Conservation (phyloP, 2,888 invertebrate genomes). For the Metopia argyrocephala region DNA sequence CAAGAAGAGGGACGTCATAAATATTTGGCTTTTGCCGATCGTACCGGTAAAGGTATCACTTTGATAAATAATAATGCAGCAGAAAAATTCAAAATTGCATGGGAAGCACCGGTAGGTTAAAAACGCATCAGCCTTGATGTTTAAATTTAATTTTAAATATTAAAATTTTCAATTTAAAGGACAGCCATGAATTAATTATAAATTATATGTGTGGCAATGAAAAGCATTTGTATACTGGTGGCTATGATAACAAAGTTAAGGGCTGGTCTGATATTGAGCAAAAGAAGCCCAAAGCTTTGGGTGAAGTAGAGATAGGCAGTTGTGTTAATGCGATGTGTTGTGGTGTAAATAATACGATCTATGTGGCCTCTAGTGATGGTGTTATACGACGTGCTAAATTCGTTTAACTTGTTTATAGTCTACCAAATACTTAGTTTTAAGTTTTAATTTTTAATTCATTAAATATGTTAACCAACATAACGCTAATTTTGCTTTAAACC, state of each 20-base stretch:
- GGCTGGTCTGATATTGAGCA: conserved; percentile 74
- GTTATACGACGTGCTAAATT: conserved; percentile 72
- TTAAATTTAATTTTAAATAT: neutral
- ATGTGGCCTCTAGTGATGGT: conserved; percentile 75
- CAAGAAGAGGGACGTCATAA: conserved; percentile 70
- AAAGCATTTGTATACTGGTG: conserved; percentile 73
- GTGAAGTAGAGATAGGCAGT: conserved; percentile 73
- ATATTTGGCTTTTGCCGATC: conserved; percentile 76
- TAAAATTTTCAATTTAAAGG: conserved; percentile 66
- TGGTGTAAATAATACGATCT: conserved; percentile 71
- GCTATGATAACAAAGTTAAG: conserved; percentile 77
- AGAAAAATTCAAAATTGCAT: conserved; percentile 71
- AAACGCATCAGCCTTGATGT: neutral
- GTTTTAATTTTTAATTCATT: neutral
- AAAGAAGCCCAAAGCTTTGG: conserved; percentile 69
- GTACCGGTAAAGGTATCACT: conserved; percentile 74
- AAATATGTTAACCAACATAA: neutral
- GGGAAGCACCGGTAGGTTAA: conserved; percentile 70
- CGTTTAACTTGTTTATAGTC: conserved; percentile 53
- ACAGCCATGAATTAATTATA: conserved; percentile 77
- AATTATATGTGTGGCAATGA: conserved; percentile 75
- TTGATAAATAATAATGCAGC: conserved; percentile 72
- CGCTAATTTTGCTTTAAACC: too few species aligned
- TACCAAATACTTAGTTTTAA: neutral
- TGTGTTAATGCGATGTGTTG: conserved; percentile 75